Percentiles rank a stretch among this genome's conserved stretches.
phyloP scores from a whole-genome alignment of 2,797 vertebrate species.

The Parauchenoglanis punctatus region DNA sequence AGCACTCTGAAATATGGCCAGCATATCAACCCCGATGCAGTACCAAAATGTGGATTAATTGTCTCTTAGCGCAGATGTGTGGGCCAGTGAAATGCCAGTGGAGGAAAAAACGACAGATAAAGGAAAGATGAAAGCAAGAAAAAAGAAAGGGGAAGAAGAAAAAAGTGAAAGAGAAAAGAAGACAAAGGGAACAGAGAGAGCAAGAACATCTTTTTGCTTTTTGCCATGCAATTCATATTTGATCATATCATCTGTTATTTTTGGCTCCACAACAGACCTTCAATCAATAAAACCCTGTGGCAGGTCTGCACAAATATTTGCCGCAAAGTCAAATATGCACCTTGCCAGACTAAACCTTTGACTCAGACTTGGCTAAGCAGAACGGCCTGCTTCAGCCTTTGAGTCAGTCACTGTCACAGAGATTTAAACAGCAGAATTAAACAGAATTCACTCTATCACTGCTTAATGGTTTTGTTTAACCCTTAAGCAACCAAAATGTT shows the following conservation, averaged over 20 bases:
- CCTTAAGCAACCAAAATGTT: neutral
- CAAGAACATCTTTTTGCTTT: constrained; percentile 39
- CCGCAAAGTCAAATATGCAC: constrained; percentile 46
- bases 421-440: constrained; percentile 13
- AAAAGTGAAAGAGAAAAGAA: constrained; percentile 16
- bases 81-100: constrained; percentile 13
- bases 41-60: constrained; percentile 61
- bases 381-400: constrained; percentile 45
- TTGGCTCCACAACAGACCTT: constrained; percentile 57
- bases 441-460: neutral
- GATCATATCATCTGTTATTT: constrained; percentile 56
- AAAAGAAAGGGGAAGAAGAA: constrained; percentile 23
- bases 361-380: constrained; percentile 53
- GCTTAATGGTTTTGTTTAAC: constrained; percentile 23
- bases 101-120: constrained; percentile 1
- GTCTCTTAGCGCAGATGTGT: constrained; percentile 38
- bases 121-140: constrained; percentile 21
- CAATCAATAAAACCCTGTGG: constrained; percentile 58
- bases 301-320: constrained; percentile 57
- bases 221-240: constrained; percentile 54
- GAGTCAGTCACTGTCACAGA: constrained; percentile 49
- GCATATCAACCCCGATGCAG: constrained; percentile 29
- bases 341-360: constrained; percentile 43
- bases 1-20: constrained; percentile 65
- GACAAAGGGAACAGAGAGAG: constrained; percentile 16